Conservation (phyloP, 2,113 vertebrate genomes). For the Mastomys natalensis region DNA sequence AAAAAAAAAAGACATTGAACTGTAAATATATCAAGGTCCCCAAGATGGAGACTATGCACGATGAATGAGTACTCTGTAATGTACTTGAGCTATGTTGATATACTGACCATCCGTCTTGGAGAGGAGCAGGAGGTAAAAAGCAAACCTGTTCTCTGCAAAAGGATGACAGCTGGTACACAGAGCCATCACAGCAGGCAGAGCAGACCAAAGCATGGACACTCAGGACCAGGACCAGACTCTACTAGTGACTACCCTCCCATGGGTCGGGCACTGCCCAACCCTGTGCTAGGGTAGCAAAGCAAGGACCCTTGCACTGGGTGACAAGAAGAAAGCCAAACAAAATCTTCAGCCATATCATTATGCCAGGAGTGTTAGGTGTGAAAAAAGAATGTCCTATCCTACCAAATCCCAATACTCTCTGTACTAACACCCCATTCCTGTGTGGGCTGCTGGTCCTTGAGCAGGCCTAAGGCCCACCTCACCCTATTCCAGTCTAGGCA, state of each 20-base stretch:
- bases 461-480: background rate
- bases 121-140: background rate
- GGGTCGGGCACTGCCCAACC: background rate
- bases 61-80: background rate
- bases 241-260: background rate
- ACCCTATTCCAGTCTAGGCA: background rate
- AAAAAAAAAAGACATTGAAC: background rate
- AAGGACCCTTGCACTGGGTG: background rate
- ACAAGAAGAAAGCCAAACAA: background rate
- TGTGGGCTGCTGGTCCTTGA: background rate
- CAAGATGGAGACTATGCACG: background rate
- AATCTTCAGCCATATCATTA: background rate
- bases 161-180: background rate
- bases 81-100: background rate
- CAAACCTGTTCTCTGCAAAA: background rate
- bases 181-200: background rate
- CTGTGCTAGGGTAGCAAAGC: background rate
- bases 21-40: background rate
- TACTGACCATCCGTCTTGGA: background rate
- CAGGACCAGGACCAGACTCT: background rate
- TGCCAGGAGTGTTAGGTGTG: background rate
- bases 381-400: background rate
- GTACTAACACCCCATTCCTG: background rate
- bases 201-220: accelerated
- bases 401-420: background rate